Conservation (phyloP, 2,888 invertebrate genomes). For the Oeneis ivallda region DNA sequence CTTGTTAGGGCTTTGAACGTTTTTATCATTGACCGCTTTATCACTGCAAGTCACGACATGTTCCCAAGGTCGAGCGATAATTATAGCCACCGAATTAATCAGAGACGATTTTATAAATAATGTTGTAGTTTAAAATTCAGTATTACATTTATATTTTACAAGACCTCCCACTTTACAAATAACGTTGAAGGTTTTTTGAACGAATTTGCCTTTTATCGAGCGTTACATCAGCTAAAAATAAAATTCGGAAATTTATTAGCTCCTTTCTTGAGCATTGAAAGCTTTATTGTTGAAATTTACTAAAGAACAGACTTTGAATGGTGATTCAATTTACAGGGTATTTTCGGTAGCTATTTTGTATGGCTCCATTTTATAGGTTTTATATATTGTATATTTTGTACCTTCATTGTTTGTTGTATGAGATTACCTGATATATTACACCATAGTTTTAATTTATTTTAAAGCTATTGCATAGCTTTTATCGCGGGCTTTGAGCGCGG, state of each 20-base stretch:
- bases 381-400: not conserved
- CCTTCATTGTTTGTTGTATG: not conserved
- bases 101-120: conserved; percentile 46
- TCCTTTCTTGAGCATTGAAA: conserved; percentile 27
- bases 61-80: conserved; percentile 29
- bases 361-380: not conserved
- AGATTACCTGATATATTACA: not conserved
- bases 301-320: conserved; percentile 8
- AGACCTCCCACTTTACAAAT: conserved; percentile 36
- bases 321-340: conserved; percentile 16
- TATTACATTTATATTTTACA: conserved; percentile 24
- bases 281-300: conserved; percentile 21
- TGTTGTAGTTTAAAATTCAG: conserved; percentile 39
- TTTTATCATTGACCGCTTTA: conserved; percentile 44
- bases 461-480: no score
- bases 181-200: conserved; percentile 18
- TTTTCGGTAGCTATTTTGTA: conserved; percentile 8
- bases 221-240: conserved; percentile 18
- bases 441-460: not conserved
- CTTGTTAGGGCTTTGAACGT: conserved; percentile 29
- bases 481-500: no score
- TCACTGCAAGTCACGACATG: conserved; percentile 54
- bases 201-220: conserved; percentile 7
- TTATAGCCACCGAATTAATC: conserved; percentile 49
- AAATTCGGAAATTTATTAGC: conserved; percentile 10